Evolutionary conservation across 2,888 invertebrate genomes (phyloP), one percentile per base, ranked within the genome.

Genomic region (Euplagia quadripunctaria): DNA sequence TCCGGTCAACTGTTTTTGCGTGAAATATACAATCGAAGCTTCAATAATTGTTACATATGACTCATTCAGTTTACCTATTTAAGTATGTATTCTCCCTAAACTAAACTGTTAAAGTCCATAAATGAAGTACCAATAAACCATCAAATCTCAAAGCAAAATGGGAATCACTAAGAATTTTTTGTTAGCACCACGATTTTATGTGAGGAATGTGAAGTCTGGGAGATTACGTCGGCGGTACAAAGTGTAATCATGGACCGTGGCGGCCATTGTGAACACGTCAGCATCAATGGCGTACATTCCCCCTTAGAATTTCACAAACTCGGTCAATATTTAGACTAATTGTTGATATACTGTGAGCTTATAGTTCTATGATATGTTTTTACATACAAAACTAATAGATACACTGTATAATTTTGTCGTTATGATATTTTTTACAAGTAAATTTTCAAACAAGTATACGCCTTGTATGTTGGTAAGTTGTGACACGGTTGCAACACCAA

Each of bases 141-240:
- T 64, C 77, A 79, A 81, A 79, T 77, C 82, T 82, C 75, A 73
- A 72, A 72, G 67, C 71, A 75, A 74, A 79, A 75, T 78, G 65
- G 67, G 75, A 75, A 78, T 75, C 80, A 81, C 79, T 81, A 74
- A 78, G 74, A 79, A 42, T 85, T 88, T 90, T 91, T 92, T 92
- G 91, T 91, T 90, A 85, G 88, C 87, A 86, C 86, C 83, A 84
- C 78, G 78, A 84, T 81, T 87, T 89, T 92, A 87, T 94, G 94
- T 95, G 94, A 94, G 94, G 94, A 94, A 95, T 95, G 94, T 89
- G 85, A 85, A 88, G 92, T 91, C 87, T 81, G 70, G 88, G 90
- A 93, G 94, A 94, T 95, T 94, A 94, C 79, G 81, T 82, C 83
- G 84, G 85, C 84, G 80, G 75, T 77, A 83, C 86, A 85, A 85